Percentiles rank a stretch among this genome's conserved stretches.
Evolutionary conservation across 2,888 invertebrate genomes (phyloP).

Genomic region (Exephanes ischioxanthus): DNA sequence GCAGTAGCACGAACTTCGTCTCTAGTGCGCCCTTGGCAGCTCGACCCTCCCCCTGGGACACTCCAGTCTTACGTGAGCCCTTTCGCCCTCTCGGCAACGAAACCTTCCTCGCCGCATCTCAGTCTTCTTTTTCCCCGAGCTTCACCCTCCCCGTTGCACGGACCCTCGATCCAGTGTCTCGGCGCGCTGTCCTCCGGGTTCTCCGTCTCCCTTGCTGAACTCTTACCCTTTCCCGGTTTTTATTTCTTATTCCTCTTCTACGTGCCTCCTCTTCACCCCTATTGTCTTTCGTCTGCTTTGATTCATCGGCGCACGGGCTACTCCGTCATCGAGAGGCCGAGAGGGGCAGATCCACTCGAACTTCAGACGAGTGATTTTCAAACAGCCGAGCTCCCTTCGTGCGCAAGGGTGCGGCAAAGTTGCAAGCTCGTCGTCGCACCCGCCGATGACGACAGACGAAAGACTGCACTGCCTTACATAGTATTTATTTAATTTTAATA

Average conservation of each 20-base stretch:
- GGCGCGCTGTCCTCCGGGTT: conserved; percentile 34
- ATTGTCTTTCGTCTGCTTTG: conserved; percentile 69
- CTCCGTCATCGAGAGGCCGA: conserved; percentile 73
- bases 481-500: neutral
- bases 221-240: conserved; percentile 21
- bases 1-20: conserved; percentile 54
- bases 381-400: conserved; percentile 45
- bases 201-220: conserved; percentile 37
- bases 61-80: conserved; percentile 65
- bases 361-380: conserved; percentile 76
- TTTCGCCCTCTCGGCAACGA: conserved; percentile 61
- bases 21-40: conserved; percentile 61
- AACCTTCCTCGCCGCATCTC: conserved; percentile 29
- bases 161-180: conserved; percentile 49
- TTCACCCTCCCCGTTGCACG: conserved; percentile 46
- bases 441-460: neutral
- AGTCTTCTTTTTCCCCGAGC: conserved; percentile 25
- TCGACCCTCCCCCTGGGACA: conserved; percentile 56
- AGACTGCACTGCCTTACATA: neutral
- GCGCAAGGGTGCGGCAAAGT: conserved; percentile 1
- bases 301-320: conserved; percentile 63
- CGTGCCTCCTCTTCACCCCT: conserved; percentile 36
- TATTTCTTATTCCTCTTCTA: conserved; percentile 2
- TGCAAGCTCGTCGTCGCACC: neutral
- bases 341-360: conserved; percentile 73